Base-by-base conservation (phyloP, 2,113 vertebrate genomes). In the Turnix velox region DNA sequence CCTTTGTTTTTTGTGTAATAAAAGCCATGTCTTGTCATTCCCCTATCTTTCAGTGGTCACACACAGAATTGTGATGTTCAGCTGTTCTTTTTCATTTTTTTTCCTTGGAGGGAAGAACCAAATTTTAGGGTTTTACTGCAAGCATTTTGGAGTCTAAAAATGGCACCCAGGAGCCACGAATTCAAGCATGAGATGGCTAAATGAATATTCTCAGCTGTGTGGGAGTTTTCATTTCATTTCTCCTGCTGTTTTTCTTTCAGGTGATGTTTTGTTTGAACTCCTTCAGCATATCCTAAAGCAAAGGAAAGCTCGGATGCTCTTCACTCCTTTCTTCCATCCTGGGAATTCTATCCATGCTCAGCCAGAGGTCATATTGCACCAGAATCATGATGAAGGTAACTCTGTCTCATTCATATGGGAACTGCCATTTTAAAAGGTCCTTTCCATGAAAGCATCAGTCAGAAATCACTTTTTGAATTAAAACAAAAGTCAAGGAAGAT, bases 251-350 rank as follows among this genome's bases (percentile, higher is more conserved):
- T 95, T 23, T 89, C 82, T 95, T 95, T 43, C 97, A 99, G 99
- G 99, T 77, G 99, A 99, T 57, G 99, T 99, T 93, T 98, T 99
- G 63, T 99, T 99, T 67, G 99, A 99, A 97, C 98, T 99, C 93
- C 98, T 99, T 92, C 99, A 99, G 98, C 99, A 99, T 96, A 99
- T 99, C 94, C 97, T 99, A 97, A 99, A 99, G 98, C 99, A 99
- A 97, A 98, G 99, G 95, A 99, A 99, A 96, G 96, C 99, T 48
- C 98, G 97, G 24, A 97, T 98, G 85, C 95, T 98, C 40, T 99
- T 98, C 93, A 98, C 99, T n/a, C 98, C 99, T 5, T 97, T 98
- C 61, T 99, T 99, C 95, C 99, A 98, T 82, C 98, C 99, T 7
- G 98, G 98, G 74, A 99, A 98, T 95, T 98, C 99, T n/a, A 98